phyloP scores from a whole-genome alignment of 2,797 vertebrate genomes.

The Alosa sapidissima region DNA sequence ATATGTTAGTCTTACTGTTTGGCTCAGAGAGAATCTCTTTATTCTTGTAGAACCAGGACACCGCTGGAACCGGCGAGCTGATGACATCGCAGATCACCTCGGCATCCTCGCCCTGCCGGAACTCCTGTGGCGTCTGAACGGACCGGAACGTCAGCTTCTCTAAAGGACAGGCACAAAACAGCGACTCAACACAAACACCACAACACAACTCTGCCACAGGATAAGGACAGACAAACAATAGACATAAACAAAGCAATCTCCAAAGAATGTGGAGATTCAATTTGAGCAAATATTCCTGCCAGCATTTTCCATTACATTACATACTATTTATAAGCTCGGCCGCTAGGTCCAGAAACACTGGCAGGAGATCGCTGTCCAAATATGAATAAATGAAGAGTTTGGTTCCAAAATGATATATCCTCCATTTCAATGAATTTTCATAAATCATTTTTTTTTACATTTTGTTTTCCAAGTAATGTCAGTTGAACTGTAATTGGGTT shows the following conservation, averaged over 20 bases:
- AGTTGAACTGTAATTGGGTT: too few relatives aligned
- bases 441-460: too few relatives aligned
- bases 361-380: too few relatives aligned
- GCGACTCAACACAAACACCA: neutral
- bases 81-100: conserved; percentile 91
- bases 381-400: too few relatives aligned
- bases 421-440: too few relatives aligned
- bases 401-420: too few relatives aligned
- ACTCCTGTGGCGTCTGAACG: conserved; percentile 90
- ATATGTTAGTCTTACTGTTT: conserved; percentile 82
- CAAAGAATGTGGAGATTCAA: too few relatives aligned
- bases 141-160: conserved; percentile 93
- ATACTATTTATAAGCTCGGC: too few relatives aligned
- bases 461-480: too few relatives aligned
- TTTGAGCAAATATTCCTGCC: neutral
- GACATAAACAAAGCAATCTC: too few relatives aligned
- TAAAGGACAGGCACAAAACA: conserved; percentile 59
- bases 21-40: conserved; percentile 84
- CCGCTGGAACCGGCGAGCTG: conserved; percentile 88
- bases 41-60: conserved; percentile 94
- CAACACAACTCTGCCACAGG: neutral
- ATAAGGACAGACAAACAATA: neutral
- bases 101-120: conserved; percentile 87
- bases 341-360: too few relatives aligned
- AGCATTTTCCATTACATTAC: neutral